A percentile compares a stretch with the other conserved stretches of the same genome.
Evolutionary conservation across 2,888 invertebrate genomes (phyloP).

Genomic region (Lepidocyrtinus sp.): DNA sequence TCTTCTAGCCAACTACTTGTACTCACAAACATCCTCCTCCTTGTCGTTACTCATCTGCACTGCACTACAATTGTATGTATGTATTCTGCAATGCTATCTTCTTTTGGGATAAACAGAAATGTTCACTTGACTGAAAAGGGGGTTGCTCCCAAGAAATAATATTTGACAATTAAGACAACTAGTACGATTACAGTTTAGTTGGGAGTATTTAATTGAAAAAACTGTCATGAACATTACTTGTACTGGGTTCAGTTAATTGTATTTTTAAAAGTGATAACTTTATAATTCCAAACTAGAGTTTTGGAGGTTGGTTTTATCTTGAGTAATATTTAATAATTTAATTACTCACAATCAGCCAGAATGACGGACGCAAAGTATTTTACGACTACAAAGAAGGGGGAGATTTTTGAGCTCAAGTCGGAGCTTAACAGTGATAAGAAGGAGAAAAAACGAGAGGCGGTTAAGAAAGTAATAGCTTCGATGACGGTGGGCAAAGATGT

Average conservation of each 20-base stretch:
- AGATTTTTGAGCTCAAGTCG: conserved; percentile 99
- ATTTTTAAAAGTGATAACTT: not conserved
- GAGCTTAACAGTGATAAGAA: conserved; percentile 99
- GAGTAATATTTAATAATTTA: not conserved
- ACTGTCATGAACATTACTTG: not conserved
- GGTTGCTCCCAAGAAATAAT: conserved; percentile 17
- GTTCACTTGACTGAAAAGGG: too few species aligned
- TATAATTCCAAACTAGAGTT: not conserved
- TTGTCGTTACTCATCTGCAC: too few species aligned
- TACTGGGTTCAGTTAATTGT: not conserved
- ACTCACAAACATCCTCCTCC: too few species aligned
- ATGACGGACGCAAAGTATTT: conserved; percentile 99
- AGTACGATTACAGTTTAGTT: not conserved
- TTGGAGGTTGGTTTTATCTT: not conserved
- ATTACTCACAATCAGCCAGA: too few species aligned
- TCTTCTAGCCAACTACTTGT: too few species aligned
- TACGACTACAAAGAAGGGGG: conserved; percentile 99
- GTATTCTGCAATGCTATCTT: too few species aligned
- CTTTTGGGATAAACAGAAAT: too few species aligned
- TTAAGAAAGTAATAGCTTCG: conserved; percentile 99
- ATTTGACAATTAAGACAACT: not conserved
- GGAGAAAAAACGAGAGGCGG: conserved; percentile 99
- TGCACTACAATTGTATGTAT: too few species aligned
- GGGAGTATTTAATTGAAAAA: not conserved
- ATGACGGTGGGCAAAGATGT: conserved; percentile 99